phyloP scores from a whole-genome alignment of 1,140 invertebrate species.

The Drosophila triauraria region DNA sequence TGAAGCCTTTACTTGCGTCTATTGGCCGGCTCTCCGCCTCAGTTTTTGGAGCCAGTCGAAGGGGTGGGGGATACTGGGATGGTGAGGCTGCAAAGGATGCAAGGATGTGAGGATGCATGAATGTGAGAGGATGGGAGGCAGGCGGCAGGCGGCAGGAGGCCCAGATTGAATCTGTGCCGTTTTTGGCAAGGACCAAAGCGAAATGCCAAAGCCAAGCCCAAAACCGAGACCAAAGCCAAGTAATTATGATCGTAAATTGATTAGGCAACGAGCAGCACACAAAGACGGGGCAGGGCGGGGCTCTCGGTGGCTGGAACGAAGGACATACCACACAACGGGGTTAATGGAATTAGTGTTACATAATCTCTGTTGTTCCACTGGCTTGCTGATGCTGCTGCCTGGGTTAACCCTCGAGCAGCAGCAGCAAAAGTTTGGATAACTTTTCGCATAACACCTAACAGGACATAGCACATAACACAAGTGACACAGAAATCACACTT shows the following conservation, averaged over 20 bases:
- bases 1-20: slow-evolving; percentile 66
- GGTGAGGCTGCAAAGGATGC: neutral
- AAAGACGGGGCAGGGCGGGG: slow-evolving; percentile 7
- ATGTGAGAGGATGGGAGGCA: slow-evolving; percentile 3
- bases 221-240: slow-evolving; percentile 61
- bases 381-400: neutral
- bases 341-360: slow-evolving; percentile 60
- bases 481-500: slow-evolving; percentile 15
- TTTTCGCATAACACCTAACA: slow-evolving; percentile 14
- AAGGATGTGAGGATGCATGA: neutral
- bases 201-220: slow-evolving; percentile 45
- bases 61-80: slow-evolving; percentile 1
- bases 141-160: neutral
- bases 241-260: slow-evolving; percentile 82
- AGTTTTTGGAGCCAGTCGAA: neutral
- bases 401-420: slow-evolving; percentile 20
- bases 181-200: slow-evolving; percentile 49
- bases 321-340: slow-evolving; percentile 46
- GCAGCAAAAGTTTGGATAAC: slow-evolving; percentile 5
- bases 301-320: neutral
- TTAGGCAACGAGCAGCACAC: slow-evolving; percentile 44
- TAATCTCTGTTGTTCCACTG: slow-evolving; percentile 46
- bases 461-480: slow-evolving; percentile 8
- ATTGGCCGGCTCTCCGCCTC: slow-evolving; percentile 19
- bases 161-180: slow-evolving; percentile 63